Conservation (phyloP, 2,888 invertebrate genomes). For the Ypsolopha sequella region DNA sequence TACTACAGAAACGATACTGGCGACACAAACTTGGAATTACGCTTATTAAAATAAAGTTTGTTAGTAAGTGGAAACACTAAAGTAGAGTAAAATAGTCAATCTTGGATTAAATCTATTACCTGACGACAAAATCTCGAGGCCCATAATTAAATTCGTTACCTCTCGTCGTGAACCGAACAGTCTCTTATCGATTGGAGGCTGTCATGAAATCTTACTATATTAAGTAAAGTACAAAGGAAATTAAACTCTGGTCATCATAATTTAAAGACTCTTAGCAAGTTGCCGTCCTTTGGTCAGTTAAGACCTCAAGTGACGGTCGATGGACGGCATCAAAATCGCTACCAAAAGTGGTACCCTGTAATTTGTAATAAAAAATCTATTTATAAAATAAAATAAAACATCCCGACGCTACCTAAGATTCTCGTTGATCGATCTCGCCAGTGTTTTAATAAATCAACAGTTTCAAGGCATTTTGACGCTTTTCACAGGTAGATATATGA, state of each 20-base stretch:
- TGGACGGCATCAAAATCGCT: constrained; percentile 56
- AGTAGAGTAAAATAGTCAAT: not conserved
- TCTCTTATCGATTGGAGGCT: constrained; percentile 14
- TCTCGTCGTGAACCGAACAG: constrained; percentile 8
- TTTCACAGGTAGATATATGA: constrained; percentile 50
- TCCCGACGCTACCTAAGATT: constrained; percentile 64
- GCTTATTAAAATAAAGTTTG: constrained; percentile 15
- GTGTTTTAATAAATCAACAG: constrained; percentile 54
- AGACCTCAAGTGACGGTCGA: constrained; percentile 29
- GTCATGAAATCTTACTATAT: constrained; percentile 13
- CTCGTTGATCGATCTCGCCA: constrained; percentile 55
- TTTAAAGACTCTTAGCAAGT: constrained; percentile 44
- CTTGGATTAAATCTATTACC: constrained; percentile 23
- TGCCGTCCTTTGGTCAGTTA: constrained; percentile 28
- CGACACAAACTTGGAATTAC: constrained; percentile 21
- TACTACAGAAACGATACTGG: constrained; percentile 15
- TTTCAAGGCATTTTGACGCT: constrained; percentile 55
- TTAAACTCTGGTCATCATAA: constrained; percentile 42
- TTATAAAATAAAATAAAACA: constrained; percentile 68
- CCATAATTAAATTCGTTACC: constrained; percentile 37
- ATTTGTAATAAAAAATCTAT: constrained; percentile 70
- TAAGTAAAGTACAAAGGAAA: constrained; percentile 23
- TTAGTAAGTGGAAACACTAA: constrained; percentile 11
- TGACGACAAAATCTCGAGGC: constrained; percentile 45
- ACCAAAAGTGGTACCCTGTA: constrained; percentile 68